These are phyloP conservation scores for Tribolium madens DNA, from an alignment of 1,140 invertebrate genomes.

Conservation along the genomic window DNA sequence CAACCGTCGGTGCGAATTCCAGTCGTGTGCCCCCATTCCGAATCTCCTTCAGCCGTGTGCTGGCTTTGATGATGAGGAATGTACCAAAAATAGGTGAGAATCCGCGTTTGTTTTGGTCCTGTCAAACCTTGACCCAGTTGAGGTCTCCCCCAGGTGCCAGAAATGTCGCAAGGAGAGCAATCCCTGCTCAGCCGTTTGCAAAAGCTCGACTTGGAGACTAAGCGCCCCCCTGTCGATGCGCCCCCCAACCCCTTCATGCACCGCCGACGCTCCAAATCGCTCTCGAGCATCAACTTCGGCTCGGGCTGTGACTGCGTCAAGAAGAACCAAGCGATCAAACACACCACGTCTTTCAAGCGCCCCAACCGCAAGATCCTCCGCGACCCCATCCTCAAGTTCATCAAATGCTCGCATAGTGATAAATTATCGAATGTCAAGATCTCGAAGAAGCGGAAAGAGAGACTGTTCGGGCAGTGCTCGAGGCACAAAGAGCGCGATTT, in stretches of 20 bases:
- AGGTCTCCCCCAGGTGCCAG: constrained; percentile 34
- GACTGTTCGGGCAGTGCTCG: constrained; percentile 58
- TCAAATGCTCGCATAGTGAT: constrained; percentile 55
- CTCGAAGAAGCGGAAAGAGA: constrained; percentile 52
- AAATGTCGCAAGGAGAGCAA: constrained; percentile 61
- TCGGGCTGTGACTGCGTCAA: constrained; percentile 59
- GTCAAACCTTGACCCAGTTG: constrained; percentile 55
- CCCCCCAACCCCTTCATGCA: constrained; percentile 60
- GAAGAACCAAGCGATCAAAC: constrained; percentile 56
- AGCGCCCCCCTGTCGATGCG: constrained; percentile 34
- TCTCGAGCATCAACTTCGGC: constrained; percentile 61
- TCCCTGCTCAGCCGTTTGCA: constrained; percentile 57
- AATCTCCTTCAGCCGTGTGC: not conserved
- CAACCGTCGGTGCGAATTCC: not conserved
- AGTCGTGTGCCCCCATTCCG: not conserved
- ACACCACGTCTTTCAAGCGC: constrained; percentile 62
- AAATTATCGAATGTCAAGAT: constrained; percentile 40
- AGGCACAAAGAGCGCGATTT: constrained; percentile 60
- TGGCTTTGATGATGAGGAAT: constrained; percentile 45
- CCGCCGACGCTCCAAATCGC: constrained; percentile 61
- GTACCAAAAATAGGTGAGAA: constrained; percentile 36
- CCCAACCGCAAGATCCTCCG: constrained; percentile 60
- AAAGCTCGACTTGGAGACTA: constrained; percentile 61
- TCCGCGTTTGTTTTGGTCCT: constrained; percentile 39
- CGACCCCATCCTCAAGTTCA: constrained; percentile 61